Evolutionary conservation across 2,113 vertebrate species (phyloP).

Genomic region (Arvicanthis niloticus): DNA sequence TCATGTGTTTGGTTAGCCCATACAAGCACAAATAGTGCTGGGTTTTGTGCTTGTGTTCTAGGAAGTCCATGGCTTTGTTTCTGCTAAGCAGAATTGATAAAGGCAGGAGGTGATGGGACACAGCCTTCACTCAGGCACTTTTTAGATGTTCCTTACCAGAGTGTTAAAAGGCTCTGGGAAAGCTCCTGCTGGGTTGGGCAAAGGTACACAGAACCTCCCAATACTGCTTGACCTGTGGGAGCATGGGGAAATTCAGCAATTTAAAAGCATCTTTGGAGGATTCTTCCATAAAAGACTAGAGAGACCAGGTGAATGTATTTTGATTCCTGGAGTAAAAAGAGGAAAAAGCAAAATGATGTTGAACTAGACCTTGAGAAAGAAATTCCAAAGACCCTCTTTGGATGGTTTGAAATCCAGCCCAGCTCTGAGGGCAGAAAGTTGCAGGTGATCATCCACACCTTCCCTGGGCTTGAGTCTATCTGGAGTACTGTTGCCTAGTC

Average conservation of each 20-base stretch:
- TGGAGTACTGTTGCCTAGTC: neutral
- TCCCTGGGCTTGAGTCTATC: conserved; percentile 16
- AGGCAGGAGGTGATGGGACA: neutral
- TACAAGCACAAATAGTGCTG: neutral
- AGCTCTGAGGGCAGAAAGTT: conserved; percentile 10
- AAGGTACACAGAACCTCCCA: neutral
- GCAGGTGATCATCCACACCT: neutral
- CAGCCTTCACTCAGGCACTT: neutral
- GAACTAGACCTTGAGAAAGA: neutral
- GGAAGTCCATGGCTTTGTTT: neutral
- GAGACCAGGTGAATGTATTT: neutral
- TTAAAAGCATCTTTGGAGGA: neutral
- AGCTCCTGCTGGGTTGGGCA: neutral
- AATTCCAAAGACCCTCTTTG: neutral
- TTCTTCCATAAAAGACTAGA: conserved; percentile 20
- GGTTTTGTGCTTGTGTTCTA: conserved; percentile 10
- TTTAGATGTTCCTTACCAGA: conserved; percentile 50
- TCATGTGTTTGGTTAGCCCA: neutral
- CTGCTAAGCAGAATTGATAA: neutral
- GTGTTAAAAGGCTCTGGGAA: conserved; percentile 26
- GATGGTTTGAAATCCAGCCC: conserved; percentile 42
- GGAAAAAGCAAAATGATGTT: conserved; percentile 10
- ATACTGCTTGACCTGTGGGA: neutral
- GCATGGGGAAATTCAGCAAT: neutral
- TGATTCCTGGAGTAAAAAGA: neutral